A percentile compares a stretch with the other conserved stretches of the same genome.
phyloP scores from a whole-genome alignment of 2,113 vertebrate species.

The Mixornis gularis region DNA sequence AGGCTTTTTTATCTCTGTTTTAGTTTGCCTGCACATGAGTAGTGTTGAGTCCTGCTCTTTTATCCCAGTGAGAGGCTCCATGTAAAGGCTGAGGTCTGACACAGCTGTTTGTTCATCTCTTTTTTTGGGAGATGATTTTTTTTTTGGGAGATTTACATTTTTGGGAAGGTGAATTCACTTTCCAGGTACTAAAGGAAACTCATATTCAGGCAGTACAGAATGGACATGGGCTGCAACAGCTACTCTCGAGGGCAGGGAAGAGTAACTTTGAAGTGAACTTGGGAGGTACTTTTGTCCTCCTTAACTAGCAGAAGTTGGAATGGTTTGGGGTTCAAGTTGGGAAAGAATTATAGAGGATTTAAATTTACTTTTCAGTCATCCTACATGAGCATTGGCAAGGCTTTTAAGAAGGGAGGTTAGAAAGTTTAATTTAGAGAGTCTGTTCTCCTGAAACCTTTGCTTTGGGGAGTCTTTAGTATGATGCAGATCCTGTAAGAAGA shows the following conservation, averaged over 20 bases:
- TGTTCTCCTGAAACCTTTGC: neutral
- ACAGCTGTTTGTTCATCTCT: neutral
- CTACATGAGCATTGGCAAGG: neutral
- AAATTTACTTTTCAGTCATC: neutral
- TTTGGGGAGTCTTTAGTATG: neutral
- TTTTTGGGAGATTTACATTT: too few species aligned
- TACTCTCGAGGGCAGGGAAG: rapidly evolving
- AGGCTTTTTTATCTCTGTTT: neutral
- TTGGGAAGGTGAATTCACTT: neutral
- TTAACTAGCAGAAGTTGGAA: neutral
- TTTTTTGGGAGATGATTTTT: neutral
- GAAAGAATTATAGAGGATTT: neutral
- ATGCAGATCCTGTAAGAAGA: neutral
- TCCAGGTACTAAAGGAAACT: neutral
- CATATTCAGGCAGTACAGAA: neutral
- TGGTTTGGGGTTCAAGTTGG: neutral
- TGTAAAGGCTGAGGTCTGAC: neutral
- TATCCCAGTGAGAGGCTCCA: neutral
- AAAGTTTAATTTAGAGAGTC: neutral
- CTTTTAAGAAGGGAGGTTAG: neutral
- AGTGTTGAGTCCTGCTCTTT: neutral
- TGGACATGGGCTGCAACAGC: neutral
- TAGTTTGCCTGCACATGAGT: neutral
- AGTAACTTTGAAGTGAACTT: neutral
- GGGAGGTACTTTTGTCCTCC: neutral